Conservation (phyloP, 2,888 invertebrate species). For the Scaptomyza parva region DNA sequence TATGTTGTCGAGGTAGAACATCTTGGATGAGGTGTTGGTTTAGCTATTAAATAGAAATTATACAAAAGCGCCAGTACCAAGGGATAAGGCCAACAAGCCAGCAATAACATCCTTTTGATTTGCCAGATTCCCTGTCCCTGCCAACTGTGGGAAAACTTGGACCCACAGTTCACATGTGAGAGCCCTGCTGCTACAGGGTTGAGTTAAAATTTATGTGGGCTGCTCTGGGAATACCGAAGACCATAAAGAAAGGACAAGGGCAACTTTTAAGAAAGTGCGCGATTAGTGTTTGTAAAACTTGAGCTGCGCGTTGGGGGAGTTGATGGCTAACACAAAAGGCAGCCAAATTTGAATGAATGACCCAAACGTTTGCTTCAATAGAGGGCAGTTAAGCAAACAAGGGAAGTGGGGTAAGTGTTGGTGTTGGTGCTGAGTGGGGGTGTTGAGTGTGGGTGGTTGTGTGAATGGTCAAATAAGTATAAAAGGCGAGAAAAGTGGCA, state of each 20-base stretch:
- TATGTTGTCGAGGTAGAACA: slow-evolving; percentile 6
- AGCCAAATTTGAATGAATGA: slow-evolving; percentile 65
- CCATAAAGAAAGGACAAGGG: slow-evolving; percentile 67
- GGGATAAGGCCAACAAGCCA: slow-evolving; percentile 23
- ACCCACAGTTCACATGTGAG: slow-evolving; percentile 70
- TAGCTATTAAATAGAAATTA: slow-evolving; percentile 76
- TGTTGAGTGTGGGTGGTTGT: slow-evolving; percentile 10
- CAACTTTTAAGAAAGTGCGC: slow-evolving; percentile 56
- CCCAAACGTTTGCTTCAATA: slow-evolving; percentile 37
- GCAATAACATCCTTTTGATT: slow-evolving; percentile 78
- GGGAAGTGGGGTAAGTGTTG: no score
- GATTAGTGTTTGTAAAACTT: slow-evolving; percentile 49
- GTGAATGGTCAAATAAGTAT: slow-evolving; percentile 76
- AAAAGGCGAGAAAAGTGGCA: slow-evolving; percentile 81
- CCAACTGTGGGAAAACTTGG: slow-evolving; percentile 66
- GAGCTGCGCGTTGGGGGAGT: slow-evolving; percentile 11
- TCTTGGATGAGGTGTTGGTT: slow-evolving; percentile 62
- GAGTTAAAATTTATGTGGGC: slow-evolving; percentile 66
- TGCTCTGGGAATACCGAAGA: slow-evolving; percentile 43
- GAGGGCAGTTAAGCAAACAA: slow-evolving; percentile 15
- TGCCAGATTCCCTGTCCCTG: slow-evolving; percentile 26
- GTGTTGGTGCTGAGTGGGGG: no score
- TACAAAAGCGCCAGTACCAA: slow-evolving; percentile 45
- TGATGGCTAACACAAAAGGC: slow-evolving; percentile 57
- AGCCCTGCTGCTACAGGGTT: slow-evolving; percentile 7